These are phyloP conservation scores for Apotomis betuletana DNA, from an alignment of 2,888 invertebrate genomes.

Conservation along the genomic window DNA sequence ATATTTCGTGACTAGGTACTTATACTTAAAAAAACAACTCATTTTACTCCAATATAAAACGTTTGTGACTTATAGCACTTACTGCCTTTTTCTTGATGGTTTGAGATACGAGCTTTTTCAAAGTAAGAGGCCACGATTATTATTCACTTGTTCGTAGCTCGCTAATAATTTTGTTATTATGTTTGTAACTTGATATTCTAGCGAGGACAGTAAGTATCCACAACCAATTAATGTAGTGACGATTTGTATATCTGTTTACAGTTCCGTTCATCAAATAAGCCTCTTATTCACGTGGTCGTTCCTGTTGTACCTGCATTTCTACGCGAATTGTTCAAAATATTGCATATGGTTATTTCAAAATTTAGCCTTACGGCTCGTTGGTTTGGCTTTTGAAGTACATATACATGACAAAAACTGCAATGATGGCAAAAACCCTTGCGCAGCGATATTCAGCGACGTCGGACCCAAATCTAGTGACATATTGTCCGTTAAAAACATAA, in stretches of 20 bases:
- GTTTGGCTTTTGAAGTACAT: constrained; percentile 91
- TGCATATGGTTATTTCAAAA: constrained; percentile 92
- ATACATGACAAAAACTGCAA: constrained; percentile 54
- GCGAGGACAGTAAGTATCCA: no score
- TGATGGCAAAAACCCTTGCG: constrained; percentile 20
- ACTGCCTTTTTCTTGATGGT: no score
- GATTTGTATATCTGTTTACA: constrained; percentile 68
- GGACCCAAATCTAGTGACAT: constrained; percentile 54
- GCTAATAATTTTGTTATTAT: no score
- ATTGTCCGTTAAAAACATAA: constrained; percentile 82
- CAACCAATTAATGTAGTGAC: background rate
- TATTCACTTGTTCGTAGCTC: no score
- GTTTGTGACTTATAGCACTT: no score
- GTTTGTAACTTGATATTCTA: no score
- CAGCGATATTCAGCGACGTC: constrained; percentile 42
- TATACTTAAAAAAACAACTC: no score
- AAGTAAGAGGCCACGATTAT: no score
- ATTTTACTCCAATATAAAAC: no score
- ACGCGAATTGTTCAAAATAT: constrained; percentile 86
- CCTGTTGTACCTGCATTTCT: constrained; percentile 88
- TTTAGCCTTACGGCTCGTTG: constrained; percentile 91
- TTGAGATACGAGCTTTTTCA: no score
- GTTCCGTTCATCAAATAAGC: constrained; percentile 87
- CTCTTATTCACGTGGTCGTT: constrained; percentile 91
- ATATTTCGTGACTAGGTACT: no score